Percentiles rank a stretch among this genome's conserved stretches.
These are phyloP conservation scores for Rynchops niger DNA, from an alignment of 2,113 vertebrate species.

Conservation along the genomic window DNA sequence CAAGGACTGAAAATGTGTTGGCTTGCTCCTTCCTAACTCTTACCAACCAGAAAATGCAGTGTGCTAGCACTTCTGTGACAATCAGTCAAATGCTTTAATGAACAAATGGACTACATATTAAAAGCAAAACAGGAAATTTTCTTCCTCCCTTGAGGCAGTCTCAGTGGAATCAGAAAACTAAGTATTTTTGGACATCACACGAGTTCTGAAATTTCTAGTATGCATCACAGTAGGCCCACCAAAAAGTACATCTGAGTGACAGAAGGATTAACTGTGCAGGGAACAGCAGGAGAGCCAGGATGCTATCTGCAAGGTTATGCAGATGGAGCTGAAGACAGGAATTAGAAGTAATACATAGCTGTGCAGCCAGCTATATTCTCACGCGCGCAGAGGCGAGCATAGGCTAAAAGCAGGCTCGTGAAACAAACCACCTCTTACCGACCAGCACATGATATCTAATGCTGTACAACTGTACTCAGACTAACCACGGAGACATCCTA, in stretches of 20 bases:
- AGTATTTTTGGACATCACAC: neutral
- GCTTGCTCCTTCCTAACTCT: neutral
- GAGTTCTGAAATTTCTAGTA: neutral
- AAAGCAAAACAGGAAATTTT: neutral
- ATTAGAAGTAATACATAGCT: neutral
- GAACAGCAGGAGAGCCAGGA: neutral
- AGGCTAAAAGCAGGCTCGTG: neutral
- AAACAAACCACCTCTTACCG: neutral
- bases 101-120: neutral
- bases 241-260: neutral
- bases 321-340: neutral
- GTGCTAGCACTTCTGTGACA: neutral
- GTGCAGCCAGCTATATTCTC: neutral
- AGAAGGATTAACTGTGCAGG: neutral
- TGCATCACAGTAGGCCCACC: neutral
- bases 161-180: neutral
- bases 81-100: neutral
- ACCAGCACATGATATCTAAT: neutral
- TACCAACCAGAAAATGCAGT: neutral
- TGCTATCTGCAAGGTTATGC: neutral
- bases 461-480: neutral
- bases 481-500: neutral
- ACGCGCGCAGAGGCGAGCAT: accelerated
- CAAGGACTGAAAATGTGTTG: neutral
- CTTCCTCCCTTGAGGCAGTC: neutral